A percentile compares a stretch with the other conserved stretches of the same genome.
Evolutionary conservation across 2,888 invertebrate species (phyloP).

Genomic region (Drosophila austrosaltans): DNA sequence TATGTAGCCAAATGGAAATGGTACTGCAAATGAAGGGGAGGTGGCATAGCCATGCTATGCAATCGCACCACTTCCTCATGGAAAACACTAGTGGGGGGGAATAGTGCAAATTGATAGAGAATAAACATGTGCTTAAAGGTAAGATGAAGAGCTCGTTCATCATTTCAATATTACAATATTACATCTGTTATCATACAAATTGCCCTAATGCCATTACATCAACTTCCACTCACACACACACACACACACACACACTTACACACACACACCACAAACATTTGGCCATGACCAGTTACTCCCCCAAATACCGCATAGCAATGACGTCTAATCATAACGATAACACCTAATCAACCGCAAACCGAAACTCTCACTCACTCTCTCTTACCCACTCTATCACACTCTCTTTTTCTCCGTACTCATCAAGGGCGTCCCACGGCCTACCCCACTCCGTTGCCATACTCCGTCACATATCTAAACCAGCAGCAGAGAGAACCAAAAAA

Average conservation of each 20-base stretch:
- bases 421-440: constrained; percentile 6
- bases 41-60: too few species aligned
- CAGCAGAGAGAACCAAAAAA: constrained; percentile 33
- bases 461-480: constrained; percentile 18
- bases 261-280: constrained; percentile 23
- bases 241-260: constrained; percentile 21
- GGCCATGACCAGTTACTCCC: constrained; percentile 16
- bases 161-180: not conserved
- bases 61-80: too few species aligned
- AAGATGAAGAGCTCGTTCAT: not conserved
- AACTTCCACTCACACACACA: not conserved
- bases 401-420: not conserved
- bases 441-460: not conserved
- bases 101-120: constrained; percentile 14
- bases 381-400: not conserved
- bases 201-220: not conserved
- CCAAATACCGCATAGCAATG: constrained; percentile 44
- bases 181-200: constrained; percentile 3
- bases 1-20: constrained; percentile 27
- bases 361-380: constrained; percentile 5
- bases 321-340: constrained; percentile 79
- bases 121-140: constrained; percentile 14
- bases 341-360: constrained; percentile 72
- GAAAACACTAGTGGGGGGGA: too few species aligned
- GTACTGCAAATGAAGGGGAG: too few species aligned